phyloP scores from a whole-genome alignment of 2,888 invertebrate species.

The Alloscopus bannaensis region DNA sequence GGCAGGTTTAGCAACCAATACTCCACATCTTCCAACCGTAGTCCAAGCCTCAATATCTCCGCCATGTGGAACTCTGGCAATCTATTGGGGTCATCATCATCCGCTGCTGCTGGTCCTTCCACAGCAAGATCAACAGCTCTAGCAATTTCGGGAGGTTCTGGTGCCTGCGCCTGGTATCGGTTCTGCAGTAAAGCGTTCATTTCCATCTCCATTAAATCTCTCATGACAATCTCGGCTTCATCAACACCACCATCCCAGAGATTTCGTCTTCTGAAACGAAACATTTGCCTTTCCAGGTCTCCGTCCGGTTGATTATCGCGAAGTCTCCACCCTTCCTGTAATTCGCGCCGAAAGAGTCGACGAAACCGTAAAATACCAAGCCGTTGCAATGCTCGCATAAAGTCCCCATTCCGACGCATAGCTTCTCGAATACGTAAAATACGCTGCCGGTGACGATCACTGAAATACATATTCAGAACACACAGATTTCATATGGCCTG shows the following conservation, averaged over 20 bases:
- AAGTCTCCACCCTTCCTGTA: background rate
- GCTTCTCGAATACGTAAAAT: constrained; percentile 46
- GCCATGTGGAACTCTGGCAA: constrained; percentile 48
- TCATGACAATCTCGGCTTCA: too few relatives aligned
- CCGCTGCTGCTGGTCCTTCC: background rate
- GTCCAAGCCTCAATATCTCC: constrained; percentile 48
- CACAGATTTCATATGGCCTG: too few relatives aligned
- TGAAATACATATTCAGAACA: background rate
- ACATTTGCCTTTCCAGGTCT: background rate
- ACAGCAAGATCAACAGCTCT: background rate
- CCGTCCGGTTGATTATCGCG: background rate
- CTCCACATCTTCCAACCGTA: constrained; percentile 49
- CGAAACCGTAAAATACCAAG: constrained; percentile 38
- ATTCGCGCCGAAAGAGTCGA: constrained; percentile 18
- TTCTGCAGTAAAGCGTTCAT: too few relatives aligned
- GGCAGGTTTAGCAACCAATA: constrained; percentile 36
- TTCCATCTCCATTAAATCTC: too few relatives aligned
- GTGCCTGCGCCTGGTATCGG: too few relatives aligned
- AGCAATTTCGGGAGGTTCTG: background rate
- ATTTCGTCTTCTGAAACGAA: too few relatives aligned
- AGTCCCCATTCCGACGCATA: constrained; percentile 36
- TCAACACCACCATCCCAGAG: too few relatives aligned
- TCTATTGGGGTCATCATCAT: constrained; percentile 18
- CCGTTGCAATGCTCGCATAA: constrained; percentile 45
- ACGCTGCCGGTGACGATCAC: constrained; percentile 11